Evolutionary conservation across 2,113 vertebrate genomes (phyloP).

Genomic region (Pogonocichla stellata): DNA sequence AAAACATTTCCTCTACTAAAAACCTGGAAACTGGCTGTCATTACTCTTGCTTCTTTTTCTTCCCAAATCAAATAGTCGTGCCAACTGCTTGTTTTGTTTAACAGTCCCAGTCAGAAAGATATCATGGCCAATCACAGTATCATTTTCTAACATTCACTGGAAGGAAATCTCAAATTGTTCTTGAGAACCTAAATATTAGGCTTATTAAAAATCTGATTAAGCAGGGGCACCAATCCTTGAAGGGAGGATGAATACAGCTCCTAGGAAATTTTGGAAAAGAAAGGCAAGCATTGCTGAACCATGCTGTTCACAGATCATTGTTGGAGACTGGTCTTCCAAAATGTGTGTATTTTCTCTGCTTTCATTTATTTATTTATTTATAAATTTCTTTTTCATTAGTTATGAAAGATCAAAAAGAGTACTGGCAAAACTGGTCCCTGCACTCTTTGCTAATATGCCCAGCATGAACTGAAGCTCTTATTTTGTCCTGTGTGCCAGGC

Average conservation of each 20-base stretch:
- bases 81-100: constrained; percentile 21
- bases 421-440: neutral
- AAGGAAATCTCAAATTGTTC: constrained; percentile 56
- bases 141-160: constrained; percentile 29
- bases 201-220: constrained; percentile 23
- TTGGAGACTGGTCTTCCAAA: neutral
- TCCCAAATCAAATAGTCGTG: neutral
- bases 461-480: neutral
- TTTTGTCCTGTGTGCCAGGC: neutral
- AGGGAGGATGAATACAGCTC: neutral
- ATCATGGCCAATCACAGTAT: neutral
- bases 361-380: neutral
- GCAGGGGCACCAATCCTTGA: neutral
- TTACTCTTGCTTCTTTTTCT: constrained; percentile 43
- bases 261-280: neutral
- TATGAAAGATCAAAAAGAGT: neutral
- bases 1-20: constrained; percentile 35
- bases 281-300: neutral
- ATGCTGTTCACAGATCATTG: neutral
- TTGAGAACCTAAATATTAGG: constrained; percentile 21
- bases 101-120: neutral
- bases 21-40: constrained; percentile 32
- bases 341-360: neutral
- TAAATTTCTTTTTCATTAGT: neutral
- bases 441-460: neutral